Evolutionary conservation across 2,797 vertebrate species (phyloP).

Genomic region (Lithobates pipiens): DNA sequence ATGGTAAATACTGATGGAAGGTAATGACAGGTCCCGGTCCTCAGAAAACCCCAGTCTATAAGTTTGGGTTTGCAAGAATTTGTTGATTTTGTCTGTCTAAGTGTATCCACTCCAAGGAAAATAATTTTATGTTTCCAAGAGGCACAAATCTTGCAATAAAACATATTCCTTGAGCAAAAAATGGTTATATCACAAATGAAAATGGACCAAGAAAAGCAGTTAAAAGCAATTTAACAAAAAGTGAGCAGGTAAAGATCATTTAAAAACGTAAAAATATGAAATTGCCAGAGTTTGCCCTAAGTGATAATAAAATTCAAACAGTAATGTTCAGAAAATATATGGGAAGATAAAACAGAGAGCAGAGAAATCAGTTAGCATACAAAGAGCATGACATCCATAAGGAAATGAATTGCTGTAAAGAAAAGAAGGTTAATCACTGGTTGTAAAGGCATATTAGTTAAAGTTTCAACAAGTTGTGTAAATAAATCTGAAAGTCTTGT

Average conservation of each 20-base stretch:
- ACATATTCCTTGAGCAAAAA: not conserved
- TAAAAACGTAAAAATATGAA: constrained; percentile 55
- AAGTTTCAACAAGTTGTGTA: constrained; percentile 26
- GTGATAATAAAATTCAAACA: constrained; percentile 49
- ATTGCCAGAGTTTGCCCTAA: constrained; percentile 45
- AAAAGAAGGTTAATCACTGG: constrained; percentile 50
- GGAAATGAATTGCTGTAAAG: constrained; percentile 42
- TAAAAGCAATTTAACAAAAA: constrained; percentile 52
- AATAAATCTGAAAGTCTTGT: constrained; percentile 1
- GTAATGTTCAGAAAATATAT: constrained; percentile 37
- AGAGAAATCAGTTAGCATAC: constrained; percentile 39
- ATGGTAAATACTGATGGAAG: too few species aligned
- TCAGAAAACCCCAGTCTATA: too few species aligned
- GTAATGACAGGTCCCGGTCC: too few species aligned
- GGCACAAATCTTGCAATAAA: not conserved
- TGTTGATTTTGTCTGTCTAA: too few species aligned
- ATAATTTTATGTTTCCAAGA: not conserved
- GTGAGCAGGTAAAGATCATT: constrained; percentile 52
- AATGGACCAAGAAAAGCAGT: constrained; percentile 25
- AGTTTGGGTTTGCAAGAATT: too few species aligned
- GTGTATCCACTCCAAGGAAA: not conserved
- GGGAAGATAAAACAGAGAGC: constrained; percentile 45
- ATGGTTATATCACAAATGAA: constrained; percentile 8
- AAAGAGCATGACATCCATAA: constrained; percentile 45
- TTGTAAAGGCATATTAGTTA: constrained; percentile 23